Evolutionary conservation across 2,888 invertebrate species (phyloP), one percentile per base, ranked within the genome.

Genomic region (Crematogaster levior): DNA sequence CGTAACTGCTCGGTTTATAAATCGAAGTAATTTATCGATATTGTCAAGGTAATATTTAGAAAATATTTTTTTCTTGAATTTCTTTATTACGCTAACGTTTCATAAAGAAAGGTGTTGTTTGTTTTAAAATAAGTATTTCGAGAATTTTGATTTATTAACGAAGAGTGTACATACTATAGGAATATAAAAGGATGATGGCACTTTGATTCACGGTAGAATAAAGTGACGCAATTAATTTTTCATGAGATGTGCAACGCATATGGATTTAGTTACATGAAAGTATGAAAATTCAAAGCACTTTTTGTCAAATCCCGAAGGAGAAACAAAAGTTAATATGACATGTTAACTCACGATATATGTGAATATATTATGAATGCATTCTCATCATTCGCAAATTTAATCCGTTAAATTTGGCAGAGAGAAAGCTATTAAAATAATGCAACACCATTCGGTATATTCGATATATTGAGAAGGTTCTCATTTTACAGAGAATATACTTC

Each of bases 351-450:
- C 43, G 30, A 63, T 53, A 43, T 21, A 18, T 43, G 21, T 12
- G n/a, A 40, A 15, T 43, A 46, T 66, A 9, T 24, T 82, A 58
- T 27, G 65, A 56, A 89, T 73, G 90, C 91, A 89, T 91, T 93
- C 93, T 93, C 93, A 75, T 94, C 94, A 92, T 85, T 88, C 87
- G 83, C 90, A 93, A 94, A 94, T 93, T 94, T 93, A 93, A 91
- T 85, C 77, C 65, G 86, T 89, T 93, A 93, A 94, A 94, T 92
- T 89, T 88, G 91, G 92, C 89, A 93, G 93, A 94, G 93, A 93
- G 93, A 92, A 92, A 85, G 90, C 89, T 27, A 24, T 75, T 58
- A 24, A 68, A 37, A 61, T 70, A 72, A 68, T 46, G 27, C 9
- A 51, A 58, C 60, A 74, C n/a, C n/a, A n/a, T n/a, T n/a, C n/a